These are phyloP conservation scores for Cinclus mexicanus DNA, from an alignment of 2,113 vertebrate species.

Conservation along the genomic window DNA sequence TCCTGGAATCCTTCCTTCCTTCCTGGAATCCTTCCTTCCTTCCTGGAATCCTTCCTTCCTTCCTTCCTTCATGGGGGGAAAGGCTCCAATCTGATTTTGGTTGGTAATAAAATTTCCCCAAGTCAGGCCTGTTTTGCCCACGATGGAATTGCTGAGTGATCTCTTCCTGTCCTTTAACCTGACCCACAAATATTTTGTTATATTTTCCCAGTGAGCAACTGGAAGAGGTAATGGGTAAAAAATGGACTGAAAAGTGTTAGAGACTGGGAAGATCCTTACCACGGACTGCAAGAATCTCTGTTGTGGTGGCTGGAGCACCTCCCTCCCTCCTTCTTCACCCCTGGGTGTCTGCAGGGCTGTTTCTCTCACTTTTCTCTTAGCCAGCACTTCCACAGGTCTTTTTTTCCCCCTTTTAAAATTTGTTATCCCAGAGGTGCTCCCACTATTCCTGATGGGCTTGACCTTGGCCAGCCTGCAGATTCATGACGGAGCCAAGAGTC, in stretches of 20 bases:
- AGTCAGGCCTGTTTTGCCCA: fast-evolving
- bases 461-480: not conserved
- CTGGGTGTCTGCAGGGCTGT: not conserved
- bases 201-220: not conserved
- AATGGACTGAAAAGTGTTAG: not conserved
- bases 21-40: too few species aligned
- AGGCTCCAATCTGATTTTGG: not conserved
- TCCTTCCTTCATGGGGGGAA: not conserved
- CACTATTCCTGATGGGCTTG: not conserved
- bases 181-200: not conserved
- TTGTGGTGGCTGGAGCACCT: not conserved
- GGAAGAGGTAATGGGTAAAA: not conserved
- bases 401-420: not conserved
- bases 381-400: not conserved
- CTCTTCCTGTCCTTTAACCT: not conserved
- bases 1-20: too few species aligned
- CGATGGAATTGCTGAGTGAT: not conserved
- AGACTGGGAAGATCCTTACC: not conserved
- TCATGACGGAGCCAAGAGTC: not conserved
- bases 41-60: not conserved
- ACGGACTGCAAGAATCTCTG: not conserved
- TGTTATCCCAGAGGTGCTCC: not conserved
- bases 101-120: not conserved
- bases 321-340: not conserved
- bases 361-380: not conserved